A percentile compares a stretch with the other conserved stretches of the same genome.
phyloP scores from a whole-genome alignment of 2,888 invertebrate species.

The Tubulanus polymorphus region DNA sequence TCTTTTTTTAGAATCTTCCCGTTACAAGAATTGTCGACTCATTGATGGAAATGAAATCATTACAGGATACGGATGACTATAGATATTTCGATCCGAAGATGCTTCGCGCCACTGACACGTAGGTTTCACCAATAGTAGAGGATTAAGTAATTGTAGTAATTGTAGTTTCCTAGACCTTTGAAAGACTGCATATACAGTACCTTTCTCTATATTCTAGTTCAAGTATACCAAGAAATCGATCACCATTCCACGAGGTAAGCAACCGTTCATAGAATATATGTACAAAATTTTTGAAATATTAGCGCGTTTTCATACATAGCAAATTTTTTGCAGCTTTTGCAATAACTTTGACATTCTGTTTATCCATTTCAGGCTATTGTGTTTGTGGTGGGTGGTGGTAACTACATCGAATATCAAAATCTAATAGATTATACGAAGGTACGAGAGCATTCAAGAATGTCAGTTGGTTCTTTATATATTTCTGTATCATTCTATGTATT shows the following conservation, averaged over 20 bases:
- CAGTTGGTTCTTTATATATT: slow-evolving; percentile 5
- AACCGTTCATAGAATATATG: too few relatives aligned
- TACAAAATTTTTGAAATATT: too few relatives aligned
- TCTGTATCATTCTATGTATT: slow-evolving; percentile 7
- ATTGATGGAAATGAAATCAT: slow-evolving; percentile 74
- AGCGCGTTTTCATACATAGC: neutral
- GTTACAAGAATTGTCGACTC: slow-evolving; percentile 90
- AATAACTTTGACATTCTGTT: slow-evolving; percentile 17
- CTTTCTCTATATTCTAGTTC: slow-evolving; percentile 21
- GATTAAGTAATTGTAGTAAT: neutral
- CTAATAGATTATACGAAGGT: slow-evolving; percentile 90
- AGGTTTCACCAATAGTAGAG: slow-evolving; percentile 1
- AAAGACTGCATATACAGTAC: neutral
- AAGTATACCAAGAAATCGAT: slow-evolving; percentile 43
- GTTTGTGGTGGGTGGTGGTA: slow-evolving; percentile 64
- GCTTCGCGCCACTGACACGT: slow-evolving; percentile 60
- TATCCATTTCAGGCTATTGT: slow-evolving; percentile 49
- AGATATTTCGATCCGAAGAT: slow-evolving; percentile 95
- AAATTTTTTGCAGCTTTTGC: slow-evolving; percentile 10
- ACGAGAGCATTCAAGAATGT: slow-evolving; percentile 1
- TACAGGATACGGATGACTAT: slow-evolving; percentile 79
- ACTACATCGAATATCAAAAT: slow-evolving; percentile 99
- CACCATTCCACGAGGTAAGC: slow-evolving; percentile 46
- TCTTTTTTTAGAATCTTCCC: slow-evolving; percentile 72
- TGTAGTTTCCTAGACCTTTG: neutral